phyloP scores from a whole-genome alignment of 2,113 vertebrate species.

The Silurus glanis region DNA sequence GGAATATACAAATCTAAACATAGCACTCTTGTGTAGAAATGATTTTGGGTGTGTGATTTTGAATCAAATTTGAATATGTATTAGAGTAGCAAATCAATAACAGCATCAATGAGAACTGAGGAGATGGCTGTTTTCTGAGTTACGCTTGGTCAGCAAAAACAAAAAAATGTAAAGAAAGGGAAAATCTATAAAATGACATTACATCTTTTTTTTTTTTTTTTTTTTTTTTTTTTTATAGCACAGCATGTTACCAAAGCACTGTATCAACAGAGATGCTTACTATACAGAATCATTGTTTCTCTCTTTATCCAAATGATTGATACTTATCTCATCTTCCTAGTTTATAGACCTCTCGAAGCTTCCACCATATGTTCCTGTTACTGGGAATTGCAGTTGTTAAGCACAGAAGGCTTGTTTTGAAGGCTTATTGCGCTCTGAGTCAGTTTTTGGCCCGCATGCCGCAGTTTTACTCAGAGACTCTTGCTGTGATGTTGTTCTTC shows the following conservation, averaged over 20 bases:
- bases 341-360: background rate
- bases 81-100: background rate
- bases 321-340: background rate
- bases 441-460: slow-evolving; percentile 30
- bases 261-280: background rate
- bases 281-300: background rate
- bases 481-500: slow-evolving; percentile 45
- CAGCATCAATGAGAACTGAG: background rate
- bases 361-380: background rate
- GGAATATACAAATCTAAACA: slow-evolving; percentile 59
- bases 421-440: slow-evolving; percentile 34
- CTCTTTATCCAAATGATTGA: background rate
- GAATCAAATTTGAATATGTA: background rate
- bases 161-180: background rate
- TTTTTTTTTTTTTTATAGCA: background rate
- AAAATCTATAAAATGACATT: slow-evolving; percentile 19
- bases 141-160: background rate
- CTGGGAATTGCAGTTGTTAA: slow-evolving; percentile 35
- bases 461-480: slow-evolving; percentile 26
- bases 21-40: slow-evolving; percentile 46
- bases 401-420: slow-evolving; percentile 29
- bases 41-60: slow-evolving; percentile 20
- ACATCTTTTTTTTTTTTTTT: background rate
- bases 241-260: background rate
- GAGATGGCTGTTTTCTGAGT: background rate